Base-by-base conservation (phyloP, 23 tunicate species). In the Oikopleura dioica region DNA sequence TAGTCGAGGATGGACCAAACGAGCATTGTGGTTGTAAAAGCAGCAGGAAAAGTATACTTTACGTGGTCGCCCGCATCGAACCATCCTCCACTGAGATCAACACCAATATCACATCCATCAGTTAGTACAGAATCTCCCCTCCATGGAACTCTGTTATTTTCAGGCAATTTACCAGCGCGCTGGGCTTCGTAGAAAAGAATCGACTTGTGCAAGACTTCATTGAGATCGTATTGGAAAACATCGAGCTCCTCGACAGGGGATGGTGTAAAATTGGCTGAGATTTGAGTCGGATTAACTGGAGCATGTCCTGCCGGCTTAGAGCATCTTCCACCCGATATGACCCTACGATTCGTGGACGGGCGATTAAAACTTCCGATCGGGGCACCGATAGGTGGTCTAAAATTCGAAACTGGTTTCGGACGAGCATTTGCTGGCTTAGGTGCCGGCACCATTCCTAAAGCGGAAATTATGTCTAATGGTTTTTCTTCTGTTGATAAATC, bases 111-210 rank as follows among this genome's bases (percentile, higher is more conserved):
- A 16, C 55, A 44, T 5, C 55, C 55, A 44, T 44, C 55, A 44
- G 16, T 9, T 5, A 44, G 55, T 9, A 44, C 55, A 44, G 55
- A 44, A 16, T 44, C 55, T 44, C 55, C 55, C 16, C 55, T 44
- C 55, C 55, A 44, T 16, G 16, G 16, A 44, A 44, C 16, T 44
- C 55, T 44, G 16, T 44, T 44, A 5, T 44, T 16, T 44, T 44
- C 16, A 9, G 55, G 55, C 16, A 44, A 44, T 44, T 44, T 16
- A 44, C 55, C 55, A 44, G 55, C 9, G 9, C 55, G 9, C 36
- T 79, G 81, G 4, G 81, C 81, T 0, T 79, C 81, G 77, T 79
- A 79, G 36, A 79, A 79, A 2, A 79, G 38, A 69, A 79, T 69
- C 16, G 81, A 79, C 36, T 30, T 30, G 28, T 69, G 77, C 23